phyloP scores from a whole-genome alignment of 2,888 invertebrate genomes.

The Aquatica leii region DNA sequence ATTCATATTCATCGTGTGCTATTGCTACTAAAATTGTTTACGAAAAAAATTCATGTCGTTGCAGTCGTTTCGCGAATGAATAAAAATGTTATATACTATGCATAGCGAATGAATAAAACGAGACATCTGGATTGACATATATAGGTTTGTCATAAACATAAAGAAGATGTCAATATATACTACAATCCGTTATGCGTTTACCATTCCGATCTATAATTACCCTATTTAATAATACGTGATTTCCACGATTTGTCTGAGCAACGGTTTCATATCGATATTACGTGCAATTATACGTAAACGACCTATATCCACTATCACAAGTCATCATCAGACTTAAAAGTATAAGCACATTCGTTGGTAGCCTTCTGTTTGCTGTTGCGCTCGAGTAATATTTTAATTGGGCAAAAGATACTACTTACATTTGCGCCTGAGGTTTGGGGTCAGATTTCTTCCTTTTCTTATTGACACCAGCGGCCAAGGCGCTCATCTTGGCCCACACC shows the following conservation, averaged over 20 bases:
- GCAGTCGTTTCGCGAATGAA: no score
- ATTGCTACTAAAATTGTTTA: no score
- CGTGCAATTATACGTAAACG: slow-evolving; percentile 1
- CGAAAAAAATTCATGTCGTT: no score
- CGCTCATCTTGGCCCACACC: slow-evolving; percentile 87
- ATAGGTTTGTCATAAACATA: not conserved
- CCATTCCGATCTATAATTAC: slow-evolving; percentile 7
- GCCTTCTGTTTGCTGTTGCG: slow-evolving; percentile 21
- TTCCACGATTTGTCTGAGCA: slow-evolving; percentile 4
- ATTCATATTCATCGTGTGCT: no score
- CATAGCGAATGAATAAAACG: no score
- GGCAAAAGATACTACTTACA: slow-evolving; percentile 63
- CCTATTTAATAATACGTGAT: slow-evolving; percentile 11
- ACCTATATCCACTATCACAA: slow-evolving; percentile 1
- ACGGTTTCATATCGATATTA: slow-evolving; percentile 9
- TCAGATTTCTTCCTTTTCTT: slow-evolving; percentile 72
- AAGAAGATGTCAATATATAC: slow-evolving; percentile 1
- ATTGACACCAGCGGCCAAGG: slow-evolving; percentile 69
- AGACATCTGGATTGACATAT: no score
- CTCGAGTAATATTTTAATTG: slow-evolving; percentile 9
- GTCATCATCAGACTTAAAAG: no score
- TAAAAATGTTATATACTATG: no score
- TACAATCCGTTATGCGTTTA: slow-evolving; percentile 6
- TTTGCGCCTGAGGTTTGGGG: slow-evolving; percentile 69
- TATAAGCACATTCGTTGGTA: no score